phyloP scores from a whole-genome alignment of 2,888 invertebrate species.

The Hypsopygia costalis region DNA sequence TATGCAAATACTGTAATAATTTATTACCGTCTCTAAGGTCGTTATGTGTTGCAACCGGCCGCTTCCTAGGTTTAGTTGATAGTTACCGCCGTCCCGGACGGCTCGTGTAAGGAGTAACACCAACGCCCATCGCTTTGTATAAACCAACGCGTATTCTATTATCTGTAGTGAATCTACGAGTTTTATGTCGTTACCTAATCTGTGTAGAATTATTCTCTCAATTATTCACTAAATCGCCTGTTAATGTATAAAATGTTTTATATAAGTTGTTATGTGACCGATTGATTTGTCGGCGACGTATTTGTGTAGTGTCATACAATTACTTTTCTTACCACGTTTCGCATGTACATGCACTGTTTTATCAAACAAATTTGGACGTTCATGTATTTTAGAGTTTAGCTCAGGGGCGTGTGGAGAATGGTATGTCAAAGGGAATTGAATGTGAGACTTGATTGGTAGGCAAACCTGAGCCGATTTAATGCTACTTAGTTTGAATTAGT shows the following conservation, averaged over 20 bases:
- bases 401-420: conserved; percentile 48
- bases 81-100: conserved; percentile 64
- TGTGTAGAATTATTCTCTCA: conserved; percentile 34
- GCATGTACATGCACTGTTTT: conserved; percentile 65
- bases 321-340: conserved; percentile 55
- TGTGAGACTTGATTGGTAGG: conserved; percentile 45
- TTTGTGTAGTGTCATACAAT: conserved; percentile 20
- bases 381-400: conserved; percentile 58
- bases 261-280: conserved; percentile 1
- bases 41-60: conserved; percentile 44
- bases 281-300: conserved; percentile 8
- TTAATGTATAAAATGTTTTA: conserved; percentile 18
- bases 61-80: conserved; percentile 44
- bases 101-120: conserved; percentile 69
- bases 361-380: conserved; percentile 58
- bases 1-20: conserved; percentile 17
- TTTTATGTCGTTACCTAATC: conserved; percentile 36
- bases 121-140: conserved; percentile 60
- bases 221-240: conserved; percentile 21
- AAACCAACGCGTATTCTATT: conserved; percentile 43
- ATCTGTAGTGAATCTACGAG: conserved; percentile 33
- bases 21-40: conserved; percentile 31
- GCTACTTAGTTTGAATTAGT: conserved; percentile 65
- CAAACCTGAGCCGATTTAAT: conserved; percentile 61
- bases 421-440: conserved; percentile 42